Conservation (phyloP, 2,888 invertebrate species). For the Pyrrhosoma nymphula region DNA sequence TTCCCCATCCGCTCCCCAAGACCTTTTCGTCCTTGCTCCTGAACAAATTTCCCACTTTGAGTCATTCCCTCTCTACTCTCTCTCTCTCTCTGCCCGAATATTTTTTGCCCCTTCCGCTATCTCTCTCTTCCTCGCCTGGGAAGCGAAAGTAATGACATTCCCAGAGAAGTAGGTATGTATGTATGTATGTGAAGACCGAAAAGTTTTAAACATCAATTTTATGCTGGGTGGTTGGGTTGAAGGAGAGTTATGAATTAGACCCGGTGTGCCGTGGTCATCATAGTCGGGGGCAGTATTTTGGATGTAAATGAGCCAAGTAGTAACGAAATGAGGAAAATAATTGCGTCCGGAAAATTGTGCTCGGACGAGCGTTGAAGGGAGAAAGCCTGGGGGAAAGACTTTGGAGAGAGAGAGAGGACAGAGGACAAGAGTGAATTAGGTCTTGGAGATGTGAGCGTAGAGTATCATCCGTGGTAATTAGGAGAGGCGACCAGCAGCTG, state of each 20-base stretch:
- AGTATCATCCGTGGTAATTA: too few relatives aligned
- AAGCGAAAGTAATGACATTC: not conserved
- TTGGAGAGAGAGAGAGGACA: too few relatives aligned
- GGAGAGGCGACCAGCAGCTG: too few relatives aligned
- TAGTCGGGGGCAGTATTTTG: too few relatives aligned
- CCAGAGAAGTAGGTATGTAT: not conserved
- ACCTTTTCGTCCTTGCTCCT: not conserved
- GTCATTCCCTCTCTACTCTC: not conserved
- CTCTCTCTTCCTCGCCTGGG: not conserved
- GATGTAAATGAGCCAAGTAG: too few relatives aligned
- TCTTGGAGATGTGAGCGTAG: too few relatives aligned
- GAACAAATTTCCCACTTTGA: not conserved
- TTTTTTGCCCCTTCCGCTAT: not conserved
- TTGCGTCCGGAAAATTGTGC: too few relatives aligned
- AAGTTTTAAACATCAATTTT: not conserved
- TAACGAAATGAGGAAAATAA: too few relatives aligned
- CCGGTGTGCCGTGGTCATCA: not conserved
- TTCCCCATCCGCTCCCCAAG: not conserved
- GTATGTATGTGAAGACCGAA: not conserved
- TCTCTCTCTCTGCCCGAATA: not conserved
- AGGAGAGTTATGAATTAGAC: not conserved
- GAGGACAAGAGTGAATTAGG: too few relatives aligned
- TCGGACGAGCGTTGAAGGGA: too few relatives aligned
- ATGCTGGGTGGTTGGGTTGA: not conserved
- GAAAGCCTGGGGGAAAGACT: too few relatives aligned